Conservation (phyloP, 2,113 vertebrate species). For the Bucco capensis region DNA sequence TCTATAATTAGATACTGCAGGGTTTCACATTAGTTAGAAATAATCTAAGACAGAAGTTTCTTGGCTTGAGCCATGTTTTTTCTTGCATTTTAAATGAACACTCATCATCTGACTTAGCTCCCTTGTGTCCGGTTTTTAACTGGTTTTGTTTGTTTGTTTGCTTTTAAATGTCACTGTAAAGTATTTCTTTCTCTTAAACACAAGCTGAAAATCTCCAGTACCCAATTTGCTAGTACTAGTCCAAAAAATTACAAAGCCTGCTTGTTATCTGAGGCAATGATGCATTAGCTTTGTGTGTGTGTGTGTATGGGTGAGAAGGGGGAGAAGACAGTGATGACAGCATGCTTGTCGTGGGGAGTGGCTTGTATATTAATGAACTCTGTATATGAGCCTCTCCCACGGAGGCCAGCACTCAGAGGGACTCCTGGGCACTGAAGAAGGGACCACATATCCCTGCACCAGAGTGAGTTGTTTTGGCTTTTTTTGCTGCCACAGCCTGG, state of each 20-base stretch:
- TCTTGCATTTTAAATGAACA: not conserved
- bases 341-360: not conserved
- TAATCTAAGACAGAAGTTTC: not conserved
- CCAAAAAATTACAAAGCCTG: not conserved
- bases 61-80: not conserved
- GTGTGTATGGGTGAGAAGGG: accelerated
- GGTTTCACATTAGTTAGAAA: not conserved
- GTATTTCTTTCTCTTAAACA: not conserved
- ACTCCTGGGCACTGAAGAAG: not conserved
- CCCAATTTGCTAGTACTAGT: not conserved
- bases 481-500: not conserved
- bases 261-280: not conserved
- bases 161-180: not conserved
- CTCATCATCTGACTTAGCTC: not conserved
- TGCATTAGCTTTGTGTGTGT: not conserved
- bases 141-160: not conserved
- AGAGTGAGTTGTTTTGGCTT: constrained; percentile 6
- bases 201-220: not conserved
- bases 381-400: not conserved
- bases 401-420: not conserved
- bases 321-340: not conserved
- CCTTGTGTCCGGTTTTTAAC: not conserved
- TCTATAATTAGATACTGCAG: not conserved
- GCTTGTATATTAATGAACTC: not conserved
- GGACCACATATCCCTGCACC: not conserved